phyloP scores from a whole-genome alignment of 2,888 invertebrate genomes.

The Hedychridium roseum region DNA sequence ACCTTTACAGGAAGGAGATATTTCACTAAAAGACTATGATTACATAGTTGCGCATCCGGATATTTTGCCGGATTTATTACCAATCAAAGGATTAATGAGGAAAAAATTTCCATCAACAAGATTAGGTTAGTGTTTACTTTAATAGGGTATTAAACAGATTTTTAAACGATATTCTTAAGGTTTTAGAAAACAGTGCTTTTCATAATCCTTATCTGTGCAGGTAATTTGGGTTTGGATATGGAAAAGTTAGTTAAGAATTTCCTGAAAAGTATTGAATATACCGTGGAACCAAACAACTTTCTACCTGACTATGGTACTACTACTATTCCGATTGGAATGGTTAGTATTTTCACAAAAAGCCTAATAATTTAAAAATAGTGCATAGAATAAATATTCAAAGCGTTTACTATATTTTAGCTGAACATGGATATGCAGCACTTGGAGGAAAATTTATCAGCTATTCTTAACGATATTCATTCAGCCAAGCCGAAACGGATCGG shows the following conservation, averaged over 20 bases:
- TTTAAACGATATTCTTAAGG: conserved; percentile 4
- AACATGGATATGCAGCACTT: conserved; percentile 76
- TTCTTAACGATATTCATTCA: conserved; percentile 73
- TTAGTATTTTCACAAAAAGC: conserved; percentile 55
- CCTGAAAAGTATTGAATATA: conserved; percentile 75
- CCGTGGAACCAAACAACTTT: conserved; percentile 71
- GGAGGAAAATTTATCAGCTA: conserved; percentile 75
- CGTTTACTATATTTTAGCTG: too few relatives aligned
- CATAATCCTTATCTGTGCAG: conserved; percentile 54
- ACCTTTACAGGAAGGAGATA: conserved; percentile 74
- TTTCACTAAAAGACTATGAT: conserved; percentile 75
- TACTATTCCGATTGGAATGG: conserved; percentile 75
- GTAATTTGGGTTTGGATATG: conserved; percentile 75
- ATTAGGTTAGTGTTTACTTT: conserved; percentile 38
- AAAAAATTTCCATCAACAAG: conserved; percentile 75
- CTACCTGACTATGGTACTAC: conserved; percentile 78
- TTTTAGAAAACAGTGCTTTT: neutral
- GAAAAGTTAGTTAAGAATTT: conserved; percentile 71
- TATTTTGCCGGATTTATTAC: conserved; percentile 79
- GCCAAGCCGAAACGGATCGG: conserved; percentile 75
- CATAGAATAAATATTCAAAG: conserved; percentile 3
- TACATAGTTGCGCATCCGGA: conserved; percentile 81
- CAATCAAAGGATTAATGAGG: conserved; percentile 80
- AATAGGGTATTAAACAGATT: neutral
- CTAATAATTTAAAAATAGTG: conserved; percentile 1